Base-by-base conservation (phyloP, 2,113 vertebrate genomes). In the Nothoprocta pentlandii region DNA sequence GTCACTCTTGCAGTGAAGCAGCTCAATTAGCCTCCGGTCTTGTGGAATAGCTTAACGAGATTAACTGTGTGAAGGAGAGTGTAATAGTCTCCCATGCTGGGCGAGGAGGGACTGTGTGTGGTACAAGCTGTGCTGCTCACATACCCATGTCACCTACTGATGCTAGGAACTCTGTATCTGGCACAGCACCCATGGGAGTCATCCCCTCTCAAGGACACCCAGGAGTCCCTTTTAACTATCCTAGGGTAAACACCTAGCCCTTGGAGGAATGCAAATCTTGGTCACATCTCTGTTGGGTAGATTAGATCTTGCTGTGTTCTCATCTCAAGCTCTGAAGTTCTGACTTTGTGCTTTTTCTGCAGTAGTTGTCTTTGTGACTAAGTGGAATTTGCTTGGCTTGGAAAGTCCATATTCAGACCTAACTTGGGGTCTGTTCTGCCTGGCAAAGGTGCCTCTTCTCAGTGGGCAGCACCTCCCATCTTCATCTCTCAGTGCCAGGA, bases 21-120 rank as follows among this genome's bases (percentile, higher is more conserved):
- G 51, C n/a, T 36, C 30, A 77, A 82, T 90, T 62, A 47, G 34
- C 49, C 61, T 62, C 36, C 39, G 22, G 0, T 28, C 64, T 77
- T 61, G 46, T 41, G 14, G 71, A 81, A 62, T 5, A 73, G 3
- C 3, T 53, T 70, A 76, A 80, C 19, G 34, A 59, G 49, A 61
- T 54, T 42, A 89, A 41, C 0, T 2, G 25, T 42, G 23, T 13
- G 12, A 39, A 28, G 20, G 30, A 2, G 49, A 41, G 36, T 39
- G 46, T 78, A 47, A 67, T 36, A 0, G 0, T 59, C 42, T 69
- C 56, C 22, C 20, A 3, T 1, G 10, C 26, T 41, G 58, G 5
- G 26, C 0, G 2, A 76, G 68, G 20, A 62, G 47, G 9, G 36
- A 16, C 46, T 88, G 71, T 0, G 0, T 34, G 42, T 0, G 2